Evolutionary conservation across 2,113 vertebrate species (phyloP).

Genomic region (Eurypyga helias): DNA sequence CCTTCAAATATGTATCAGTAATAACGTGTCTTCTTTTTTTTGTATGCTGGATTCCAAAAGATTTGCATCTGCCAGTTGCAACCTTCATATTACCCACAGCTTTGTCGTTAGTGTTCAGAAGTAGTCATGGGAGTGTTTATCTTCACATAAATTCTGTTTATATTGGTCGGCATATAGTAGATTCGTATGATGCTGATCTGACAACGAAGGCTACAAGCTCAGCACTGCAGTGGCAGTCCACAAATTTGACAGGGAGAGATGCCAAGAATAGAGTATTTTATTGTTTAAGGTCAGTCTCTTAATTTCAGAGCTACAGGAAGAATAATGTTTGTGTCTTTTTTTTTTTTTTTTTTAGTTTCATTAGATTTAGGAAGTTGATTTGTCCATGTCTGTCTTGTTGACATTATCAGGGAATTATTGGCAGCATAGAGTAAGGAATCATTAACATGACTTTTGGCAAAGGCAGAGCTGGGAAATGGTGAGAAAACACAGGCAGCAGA

Average conservation of each 20-base stretch:
- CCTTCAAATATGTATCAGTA: background rate
- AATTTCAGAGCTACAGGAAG: background rate
- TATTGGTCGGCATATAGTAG: background rate
- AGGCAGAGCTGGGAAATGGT: background rate
- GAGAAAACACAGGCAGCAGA: background rate
- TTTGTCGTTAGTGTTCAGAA: background rate
- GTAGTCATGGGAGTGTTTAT: background rate
- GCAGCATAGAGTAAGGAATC: background rate
- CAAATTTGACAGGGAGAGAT: background rate
- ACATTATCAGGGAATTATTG: background rate
- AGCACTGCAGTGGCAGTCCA: background rate
- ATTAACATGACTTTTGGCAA: background rate
- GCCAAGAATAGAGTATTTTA: conserved; percentile 9
- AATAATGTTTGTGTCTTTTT: background rate
- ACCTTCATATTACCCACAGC: background rate
- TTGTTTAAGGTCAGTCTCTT: conserved; percentile 11
- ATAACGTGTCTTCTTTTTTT: background rate
- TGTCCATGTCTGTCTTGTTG: background rate
- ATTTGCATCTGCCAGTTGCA: background rate
- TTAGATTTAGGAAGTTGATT: background rate
- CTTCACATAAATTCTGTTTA: background rate
- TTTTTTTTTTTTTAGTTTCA: background rate
- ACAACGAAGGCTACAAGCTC: conserved; percentile 8
- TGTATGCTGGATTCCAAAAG: conserved; percentile 39
- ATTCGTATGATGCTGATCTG: conserved; percentile 19